Evolutionary conservation across 2,888 invertebrate genomes (phyloP).

Genomic region (Sepioteuthis lessoniana): DNA sequence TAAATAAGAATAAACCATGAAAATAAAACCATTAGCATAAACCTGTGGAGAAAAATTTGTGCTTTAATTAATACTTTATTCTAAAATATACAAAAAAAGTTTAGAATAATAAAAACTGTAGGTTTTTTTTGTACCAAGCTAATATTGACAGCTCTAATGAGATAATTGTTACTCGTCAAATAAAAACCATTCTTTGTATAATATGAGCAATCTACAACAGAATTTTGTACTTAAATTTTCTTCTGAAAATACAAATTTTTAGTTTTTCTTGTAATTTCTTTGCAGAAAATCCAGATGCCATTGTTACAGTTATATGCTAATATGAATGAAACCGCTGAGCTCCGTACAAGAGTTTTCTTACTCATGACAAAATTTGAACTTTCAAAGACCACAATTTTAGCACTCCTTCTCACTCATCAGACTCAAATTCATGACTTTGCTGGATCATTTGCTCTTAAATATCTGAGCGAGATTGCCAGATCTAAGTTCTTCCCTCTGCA

Average conservation of each 20-base stretch:
- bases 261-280: neutral
- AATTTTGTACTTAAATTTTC: too few relatives aligned
- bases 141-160: too few relatives aligned
- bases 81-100: too few relatives aligned
- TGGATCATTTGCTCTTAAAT: neutral
- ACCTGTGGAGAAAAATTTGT: too few relatives aligned
- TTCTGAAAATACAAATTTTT: neutral
- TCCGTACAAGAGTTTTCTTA: neutral
- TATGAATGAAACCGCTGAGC: neutral
- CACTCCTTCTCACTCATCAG: neutral
- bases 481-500: neutral
- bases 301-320: neutral
- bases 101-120: too few relatives aligned
- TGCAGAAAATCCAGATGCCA: neutral
- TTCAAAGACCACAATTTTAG: neutral
- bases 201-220: too few relatives aligned
- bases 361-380: neutral
- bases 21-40: too few relatives aligned
- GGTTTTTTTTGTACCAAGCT: too few relatives aligned
- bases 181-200: too few relatives aligned
- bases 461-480: neutral
- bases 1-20: too few relatives aligned
- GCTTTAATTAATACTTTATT: too few relatives aligned
- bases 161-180: too few relatives aligned
- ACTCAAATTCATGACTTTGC: neutral